Evolutionary conservation across 1,140 invertebrate species (phyloP).

Genomic region (Octopus bimaculoides): DNA sequence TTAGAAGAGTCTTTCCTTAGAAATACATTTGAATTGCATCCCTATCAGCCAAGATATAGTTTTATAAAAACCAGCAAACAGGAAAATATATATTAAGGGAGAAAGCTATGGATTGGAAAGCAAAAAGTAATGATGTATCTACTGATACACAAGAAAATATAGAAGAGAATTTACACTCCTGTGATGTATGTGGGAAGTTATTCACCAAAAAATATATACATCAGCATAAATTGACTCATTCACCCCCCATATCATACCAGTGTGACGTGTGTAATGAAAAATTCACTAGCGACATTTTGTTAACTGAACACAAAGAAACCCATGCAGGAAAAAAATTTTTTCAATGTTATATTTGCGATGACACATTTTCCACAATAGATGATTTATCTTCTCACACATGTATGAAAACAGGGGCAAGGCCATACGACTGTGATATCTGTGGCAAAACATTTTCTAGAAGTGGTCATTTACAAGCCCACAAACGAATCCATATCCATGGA

Average conservation of each 20-base stretch:
- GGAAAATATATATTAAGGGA: no score
- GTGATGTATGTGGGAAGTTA: no score
- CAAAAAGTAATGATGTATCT: no score
- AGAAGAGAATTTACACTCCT: no score
- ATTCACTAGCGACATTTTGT: background rate
- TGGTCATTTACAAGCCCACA: background rate
- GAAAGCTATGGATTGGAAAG: no score
- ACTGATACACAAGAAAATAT: no score
- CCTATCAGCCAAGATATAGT: no score
- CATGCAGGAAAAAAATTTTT: slow-evolving; percentile 34
- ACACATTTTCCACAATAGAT: background rate
- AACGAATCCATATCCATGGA: background rate
- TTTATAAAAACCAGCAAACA: no score
- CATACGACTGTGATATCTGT: slow-evolving; percentile 54
- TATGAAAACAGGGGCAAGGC: slow-evolving; percentile 49
- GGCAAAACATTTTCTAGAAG: slow-evolving; percentile 24
- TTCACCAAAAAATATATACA: no score
- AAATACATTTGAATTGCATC: no score
- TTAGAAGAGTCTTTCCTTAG: no score
- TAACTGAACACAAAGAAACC: slow-evolving; percentile 1
- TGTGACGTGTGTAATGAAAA: background rate
- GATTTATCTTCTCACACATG: background rate
- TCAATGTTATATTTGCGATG: background rate
- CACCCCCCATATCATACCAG: background rate
- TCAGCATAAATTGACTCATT: no score